Evolutionary conservation across 1,140 invertebrate genomes (phyloP).

Genomic region (Eriosoma lanigerum): DNA sequence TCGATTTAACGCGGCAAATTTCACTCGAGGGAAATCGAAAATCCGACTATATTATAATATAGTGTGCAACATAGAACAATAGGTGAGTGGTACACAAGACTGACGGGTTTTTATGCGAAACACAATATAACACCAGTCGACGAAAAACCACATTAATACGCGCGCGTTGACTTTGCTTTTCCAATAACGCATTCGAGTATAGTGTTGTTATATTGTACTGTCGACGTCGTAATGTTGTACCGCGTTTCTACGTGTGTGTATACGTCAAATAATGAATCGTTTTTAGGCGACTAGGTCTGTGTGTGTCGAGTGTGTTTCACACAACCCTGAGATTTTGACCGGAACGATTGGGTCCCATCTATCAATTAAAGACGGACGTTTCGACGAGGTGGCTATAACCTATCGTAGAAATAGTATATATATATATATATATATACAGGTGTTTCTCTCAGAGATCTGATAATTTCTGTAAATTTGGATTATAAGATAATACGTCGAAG

Average conservation of each 20-base stretch:
- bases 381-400: neutral
- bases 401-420: neutral
- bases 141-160: neutral
- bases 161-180: neutral
- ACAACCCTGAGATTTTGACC: neutral
- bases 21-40: neutral
- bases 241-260: neutral
- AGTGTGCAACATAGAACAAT: too few relatives aligned
- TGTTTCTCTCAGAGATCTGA: too few relatives aligned
- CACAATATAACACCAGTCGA: neutral
- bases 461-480: too few relatives aligned
- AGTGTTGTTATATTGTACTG: neutral
- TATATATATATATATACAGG: neutral
- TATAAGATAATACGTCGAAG: too few relatives aligned
- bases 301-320: too few relatives aligned
- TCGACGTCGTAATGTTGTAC: neutral
- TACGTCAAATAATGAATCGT: conserved; percentile 23
- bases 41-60: neutral
- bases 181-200: neutral
- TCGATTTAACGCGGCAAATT: neutral
- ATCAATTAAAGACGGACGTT: conserved; percentile 43
- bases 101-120: neutral
- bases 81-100: neutral
- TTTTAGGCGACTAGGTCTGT: neutral
- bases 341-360: conserved; percentile 2